Conservation (phyloP, 2,888 invertebrate species). For the Pyrocoelia pectoralis region DNA sequence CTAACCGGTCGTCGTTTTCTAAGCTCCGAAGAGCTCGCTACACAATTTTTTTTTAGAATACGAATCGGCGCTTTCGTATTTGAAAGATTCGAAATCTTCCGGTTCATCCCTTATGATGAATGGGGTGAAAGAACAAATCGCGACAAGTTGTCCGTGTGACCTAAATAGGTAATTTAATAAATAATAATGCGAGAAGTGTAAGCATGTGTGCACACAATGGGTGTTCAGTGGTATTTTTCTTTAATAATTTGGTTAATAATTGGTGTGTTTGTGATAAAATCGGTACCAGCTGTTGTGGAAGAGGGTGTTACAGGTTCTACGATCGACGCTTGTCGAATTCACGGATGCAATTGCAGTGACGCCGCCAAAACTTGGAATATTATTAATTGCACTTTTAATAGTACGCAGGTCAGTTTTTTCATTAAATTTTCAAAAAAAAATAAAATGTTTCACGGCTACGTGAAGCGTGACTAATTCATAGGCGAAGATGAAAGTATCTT, state of each 20-base stretch:
- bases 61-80: background rate
- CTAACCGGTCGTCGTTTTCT: conserved; percentile 19
- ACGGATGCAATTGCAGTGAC: conserved; percentile 68
- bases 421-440: background rate
- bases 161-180: conserved; percentile 20
- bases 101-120: conserved; percentile 54
- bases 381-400: conserved; percentile 70
- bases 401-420: conserved; percentile 66
- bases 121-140: conserved; percentile 24
- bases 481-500: background rate
- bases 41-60: background rate
- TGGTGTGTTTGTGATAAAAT: conserved; percentile 35
- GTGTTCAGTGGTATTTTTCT: conserved; percentile 41
- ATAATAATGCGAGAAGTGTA: conserved; percentile 26
- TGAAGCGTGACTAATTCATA: background rate
- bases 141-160: conserved; percentile 18
- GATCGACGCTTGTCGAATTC: conserved; percentile 64
- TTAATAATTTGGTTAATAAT: conserved; percentile 36
- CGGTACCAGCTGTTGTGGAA: conserved; percentile 26
- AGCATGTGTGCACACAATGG: conserved; percentile 42
- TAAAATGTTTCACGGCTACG: background rate
- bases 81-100: conserved; percentile 26
- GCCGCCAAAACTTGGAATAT: conserved; percentile 67
- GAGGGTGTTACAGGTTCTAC: conserved; percentile 34
- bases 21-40: conserved; percentile 16